These are phyloP conservation scores for Phania funesta DNA, from an alignment of 2,888 invertebrate species.

Conservation along the genomic window DNA sequence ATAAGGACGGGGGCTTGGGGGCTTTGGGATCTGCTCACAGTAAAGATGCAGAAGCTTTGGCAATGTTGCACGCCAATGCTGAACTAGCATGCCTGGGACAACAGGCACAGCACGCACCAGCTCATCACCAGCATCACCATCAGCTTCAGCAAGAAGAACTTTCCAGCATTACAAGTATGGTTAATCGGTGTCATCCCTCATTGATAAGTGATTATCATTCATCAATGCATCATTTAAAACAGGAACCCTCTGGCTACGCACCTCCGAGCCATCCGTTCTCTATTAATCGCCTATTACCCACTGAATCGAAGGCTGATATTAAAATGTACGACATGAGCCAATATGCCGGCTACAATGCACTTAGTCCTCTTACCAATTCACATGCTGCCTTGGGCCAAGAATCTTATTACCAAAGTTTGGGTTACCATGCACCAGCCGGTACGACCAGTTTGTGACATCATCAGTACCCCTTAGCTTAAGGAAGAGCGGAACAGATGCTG, in stretches of 20 bases:
- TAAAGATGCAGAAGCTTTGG: slow-evolving; percentile 85
- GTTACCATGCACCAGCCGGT: slow-evolving; percentile 86
- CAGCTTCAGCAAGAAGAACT: slow-evolving; percentile 83
- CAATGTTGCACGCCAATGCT: slow-evolving; percentile 85
- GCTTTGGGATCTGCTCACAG: slow-evolving; percentile 79
- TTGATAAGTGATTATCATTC: slow-evolving; percentile 84
- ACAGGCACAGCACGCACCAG: slow-evolving; percentile 81
- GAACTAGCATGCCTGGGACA: slow-evolving; percentile 83
- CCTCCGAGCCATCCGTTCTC: slow-evolving; percentile 95
- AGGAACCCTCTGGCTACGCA: slow-evolving; percentile 89
- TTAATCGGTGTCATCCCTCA: slow-evolving; percentile 85
- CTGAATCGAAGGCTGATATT: slow-evolving; percentile 92
- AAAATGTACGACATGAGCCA: slow-evolving; percentile 94
- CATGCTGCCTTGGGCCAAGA: slow-evolving; percentile 85
- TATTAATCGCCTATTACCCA: slow-evolving; percentile 94
- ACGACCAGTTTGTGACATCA: slow-evolving; percentile 95
- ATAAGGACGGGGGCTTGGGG: slow-evolving; percentile 72
- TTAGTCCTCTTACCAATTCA: slow-evolving; percentile 84
- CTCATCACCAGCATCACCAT: slow-evolving; percentile 82
- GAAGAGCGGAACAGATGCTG: slow-evolving; percentile 80
- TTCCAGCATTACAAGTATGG: slow-evolving; percentile 84
- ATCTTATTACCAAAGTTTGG: slow-evolving; percentile 91
- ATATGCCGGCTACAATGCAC: slow-evolving; percentile 84
- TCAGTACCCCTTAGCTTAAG: slow-evolving; percentile 92
- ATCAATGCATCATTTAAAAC: slow-evolving; percentile 86